Conservation (phyloP, 2,797 vertebrate species). For the Potorous gilbertii region DNA sequence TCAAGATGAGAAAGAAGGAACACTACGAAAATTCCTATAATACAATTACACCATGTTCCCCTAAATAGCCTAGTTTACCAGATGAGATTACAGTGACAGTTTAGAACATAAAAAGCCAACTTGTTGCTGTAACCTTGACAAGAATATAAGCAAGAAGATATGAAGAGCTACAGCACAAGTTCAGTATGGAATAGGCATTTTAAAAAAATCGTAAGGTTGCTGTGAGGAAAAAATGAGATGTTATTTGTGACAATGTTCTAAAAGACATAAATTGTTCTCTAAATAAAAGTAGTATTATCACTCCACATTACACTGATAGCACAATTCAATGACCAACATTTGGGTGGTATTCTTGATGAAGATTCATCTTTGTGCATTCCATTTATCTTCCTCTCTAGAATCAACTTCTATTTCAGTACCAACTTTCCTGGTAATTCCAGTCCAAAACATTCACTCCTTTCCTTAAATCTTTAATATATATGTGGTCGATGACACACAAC, state of each 20-base stretch:
- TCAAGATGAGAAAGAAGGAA: not conserved
- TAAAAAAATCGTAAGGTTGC: not conserved
- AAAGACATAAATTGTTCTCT: not conserved
- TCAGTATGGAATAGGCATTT: not conserved
- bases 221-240: not conserved
- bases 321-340: not conserved
- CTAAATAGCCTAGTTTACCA: not conserved
- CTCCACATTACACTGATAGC: not conserved
- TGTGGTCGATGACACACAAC: not conserved
- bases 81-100: conserved; percentile 5
- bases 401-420: not conserved
- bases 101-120: not conserved
- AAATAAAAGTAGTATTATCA: not conserved
- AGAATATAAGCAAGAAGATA: not conserved
- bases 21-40: not conserved
- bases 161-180: not conserved
- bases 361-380: not conserved
- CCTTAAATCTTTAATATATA: not conserved
- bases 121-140: not conserved
- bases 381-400: not conserved
- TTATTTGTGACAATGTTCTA: not conserved
- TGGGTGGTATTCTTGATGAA: not conserved
- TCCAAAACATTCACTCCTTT: not conserved
- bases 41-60: not conserved
- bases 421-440: not conserved